Base-by-base conservation (phyloP, 2,888 invertebrate species). In the Atethmia centrago region DNA sequence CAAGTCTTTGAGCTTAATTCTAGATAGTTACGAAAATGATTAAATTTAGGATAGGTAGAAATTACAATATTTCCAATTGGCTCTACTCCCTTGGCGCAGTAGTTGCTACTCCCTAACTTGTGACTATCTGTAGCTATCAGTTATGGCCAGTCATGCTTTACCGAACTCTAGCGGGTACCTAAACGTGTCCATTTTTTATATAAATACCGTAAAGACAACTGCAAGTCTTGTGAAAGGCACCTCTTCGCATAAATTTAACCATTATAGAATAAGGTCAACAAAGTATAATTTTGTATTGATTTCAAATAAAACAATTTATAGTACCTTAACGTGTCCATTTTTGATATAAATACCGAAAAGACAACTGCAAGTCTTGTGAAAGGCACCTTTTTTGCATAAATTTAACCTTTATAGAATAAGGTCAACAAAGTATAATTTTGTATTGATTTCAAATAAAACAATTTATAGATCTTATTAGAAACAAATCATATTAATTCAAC, bases 1-100 rank as follows among this genome's bases (percentile, higher is more conserved):
- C 42, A 25, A 56, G 42, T 71, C 25, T 74, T 36, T 51, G 49
- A 42, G 47, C 16, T 47, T 40, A 61, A 42, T 12, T 25, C 28
- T 74, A 80, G 59, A 25, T 74, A 75, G 74, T 40, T 31, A 74
- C 31, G 4, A 61, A 53, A 74, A 53, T 51, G 0, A 80, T 80
- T 16, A 40, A 74, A 74, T 58, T n/a, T 59, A 53, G 45, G n/a
- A 14, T 75, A 75, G 25, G 25, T 80, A 80, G 74, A 47, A 80
- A 80, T 53, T 40, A 40, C 19, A 55, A 78, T 40, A 79, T 53
- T 80, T 80, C 3, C 47, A 59, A 74, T 74, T 80, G 40, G 12
- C 21, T 74, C 28, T 71, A n/a, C 3, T 56, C 9, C n/a, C 9
- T 63, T 42, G 14, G 55, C 21, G 14, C 79, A 21, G 9, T 42